Conservation (phyloP, 1,140 invertebrate genomes). For the Chrysoperla carnea region DNA sequence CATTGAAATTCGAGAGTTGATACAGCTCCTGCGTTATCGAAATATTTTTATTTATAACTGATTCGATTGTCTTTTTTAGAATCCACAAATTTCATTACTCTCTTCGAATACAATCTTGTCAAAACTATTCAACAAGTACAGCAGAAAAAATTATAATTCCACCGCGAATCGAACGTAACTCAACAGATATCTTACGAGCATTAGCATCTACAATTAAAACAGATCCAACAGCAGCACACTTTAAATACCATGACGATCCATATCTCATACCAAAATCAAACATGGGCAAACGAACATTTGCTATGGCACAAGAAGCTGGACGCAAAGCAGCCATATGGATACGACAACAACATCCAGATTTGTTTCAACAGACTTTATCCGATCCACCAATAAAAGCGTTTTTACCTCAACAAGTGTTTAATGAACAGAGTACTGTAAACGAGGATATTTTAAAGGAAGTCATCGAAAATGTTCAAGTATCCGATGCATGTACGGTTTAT, state of each 20-base stretch:
- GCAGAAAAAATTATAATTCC: slow-evolving; percentile 36
- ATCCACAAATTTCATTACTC: too few species aligned
- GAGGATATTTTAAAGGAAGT: slow-evolving; percentile 38
- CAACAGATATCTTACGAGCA: slow-evolving; percentile 69
- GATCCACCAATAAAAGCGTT: slow-evolving; percentile 56
- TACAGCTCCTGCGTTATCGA: too few species aligned
- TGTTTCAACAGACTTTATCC: slow-evolving; percentile 53
- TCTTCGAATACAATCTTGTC: too few species aligned
- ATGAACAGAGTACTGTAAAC: slow-evolving; percentile 47
- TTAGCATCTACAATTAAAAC: slow-evolving; percentile 50
- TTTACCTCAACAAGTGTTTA: slow-evolving; percentile 45
- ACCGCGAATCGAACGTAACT: slow-evolving; percentile 45
- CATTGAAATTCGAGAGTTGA: too few species aligned
- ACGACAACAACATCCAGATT: slow-evolving; percentile 49
- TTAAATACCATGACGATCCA: slow-evolving; percentile 82
- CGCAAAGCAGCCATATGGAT: slow-evolving; percentile 76
- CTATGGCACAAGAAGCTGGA: slow-evolving; percentile 69
- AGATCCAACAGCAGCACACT: slow-evolving; percentile 66
- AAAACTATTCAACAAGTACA: neutral
- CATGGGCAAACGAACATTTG: slow-evolving; percentile 47
- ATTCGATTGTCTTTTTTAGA: too few species aligned
- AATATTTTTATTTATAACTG: too few species aligned
- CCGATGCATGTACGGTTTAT: slow-evolving; percentile 56
- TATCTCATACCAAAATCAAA: slow-evolving; percentile 69
- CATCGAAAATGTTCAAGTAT: slow-evolving; percentile 43